phyloP scores from a whole-genome alignment of 2,113 vertebrate genomes.

The Hippocampus mohnikei region DNA sequence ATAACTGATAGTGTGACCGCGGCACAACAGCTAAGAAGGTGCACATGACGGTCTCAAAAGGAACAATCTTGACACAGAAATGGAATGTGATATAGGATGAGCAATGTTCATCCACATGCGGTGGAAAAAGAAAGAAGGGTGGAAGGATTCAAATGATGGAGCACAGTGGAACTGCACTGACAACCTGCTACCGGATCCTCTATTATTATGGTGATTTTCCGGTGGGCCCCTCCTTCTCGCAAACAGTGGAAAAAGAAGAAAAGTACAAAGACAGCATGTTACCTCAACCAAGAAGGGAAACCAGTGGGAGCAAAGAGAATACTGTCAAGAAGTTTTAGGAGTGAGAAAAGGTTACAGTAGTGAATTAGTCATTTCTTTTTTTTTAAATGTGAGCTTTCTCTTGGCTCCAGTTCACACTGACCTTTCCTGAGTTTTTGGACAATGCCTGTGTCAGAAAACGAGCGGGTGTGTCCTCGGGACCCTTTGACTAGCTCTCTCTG shows the following conservation, averaged over 20 bases:
- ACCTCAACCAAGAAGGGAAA: conserved; percentile 27
- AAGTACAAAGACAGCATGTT: conserved; percentile 51
- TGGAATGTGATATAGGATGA: conserved; percentile 33
- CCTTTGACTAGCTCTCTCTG: conserved; percentile 67
- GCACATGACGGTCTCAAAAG: background rate
- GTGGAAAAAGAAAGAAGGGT: conserved; percentile 5
- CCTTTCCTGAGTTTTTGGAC: conserved; percentile 79
- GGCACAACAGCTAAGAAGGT: background rate
- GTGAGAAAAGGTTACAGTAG: no score
- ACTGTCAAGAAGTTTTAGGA: background rate
- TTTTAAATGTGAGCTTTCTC: no score
- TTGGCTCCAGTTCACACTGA: conserved; percentile 32
- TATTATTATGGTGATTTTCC: conserved; percentile 98
- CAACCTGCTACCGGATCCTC: conserved; percentile 98
- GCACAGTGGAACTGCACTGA: conserved; percentile 70
- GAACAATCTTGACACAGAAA: conserved; percentile 17
- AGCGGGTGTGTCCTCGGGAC: conserved; percentile 82
- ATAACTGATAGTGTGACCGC: background rate
- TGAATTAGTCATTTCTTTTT: background rate
- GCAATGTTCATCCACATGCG: conserved; percentile 38
- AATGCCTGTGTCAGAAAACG: conserved; percentile 88
- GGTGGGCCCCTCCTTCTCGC: conserved; percentile 79
- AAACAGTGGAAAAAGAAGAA: conserved; percentile 33
- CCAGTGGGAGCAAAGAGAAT: conserved; percentile 20
- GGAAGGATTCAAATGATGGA: conserved; percentile 45